Percentiles rank a stretch among this genome's conserved stretches.
phyloP scores from a whole-genome alignment of 2,113 vertebrate species.

The Melierax canorus region DNA sequence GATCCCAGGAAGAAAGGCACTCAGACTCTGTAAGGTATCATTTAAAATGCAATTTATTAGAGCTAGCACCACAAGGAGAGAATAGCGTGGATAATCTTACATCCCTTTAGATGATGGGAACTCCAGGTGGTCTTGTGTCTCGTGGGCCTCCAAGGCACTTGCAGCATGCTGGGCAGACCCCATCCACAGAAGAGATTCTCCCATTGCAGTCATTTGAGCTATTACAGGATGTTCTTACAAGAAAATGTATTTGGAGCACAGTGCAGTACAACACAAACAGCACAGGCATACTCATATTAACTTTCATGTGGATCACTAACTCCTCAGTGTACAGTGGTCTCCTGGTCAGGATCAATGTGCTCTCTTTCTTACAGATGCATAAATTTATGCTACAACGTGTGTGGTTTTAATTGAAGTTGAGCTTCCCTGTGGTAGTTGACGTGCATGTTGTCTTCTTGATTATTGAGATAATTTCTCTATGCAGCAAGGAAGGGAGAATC shows the following conservation, averaged over 20 bases:
- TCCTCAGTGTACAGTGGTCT: background rate
- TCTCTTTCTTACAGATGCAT: background rate
- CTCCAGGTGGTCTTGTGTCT: background rate
- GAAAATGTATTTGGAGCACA: background rate
- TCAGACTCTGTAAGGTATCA: background rate
- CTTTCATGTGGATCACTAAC: background rate
- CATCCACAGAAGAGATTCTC: background rate
- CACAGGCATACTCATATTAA: rapidly evolving
- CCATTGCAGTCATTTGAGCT: background rate
- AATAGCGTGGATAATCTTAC: background rate
- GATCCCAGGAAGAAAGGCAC: background rate
- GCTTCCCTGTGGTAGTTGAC: background rate
- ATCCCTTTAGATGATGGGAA: background rate
- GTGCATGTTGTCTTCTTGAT: background rate
- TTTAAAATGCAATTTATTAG: background rate
- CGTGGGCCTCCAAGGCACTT: background rate
- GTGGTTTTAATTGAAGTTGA: background rate
- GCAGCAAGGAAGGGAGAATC: background rate
- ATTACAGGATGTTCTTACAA: background rate
- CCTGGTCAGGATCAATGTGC: background rate
- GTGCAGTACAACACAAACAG: background rate
- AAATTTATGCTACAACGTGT: background rate
- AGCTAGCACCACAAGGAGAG: background rate
- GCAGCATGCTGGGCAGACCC: background rate
- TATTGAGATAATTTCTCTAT: background rate